These are phyloP conservation scores for Ciconia boyciana DNA, from an alignment of 2,113 vertebrate genomes.

Conservation along the genomic window DNA sequence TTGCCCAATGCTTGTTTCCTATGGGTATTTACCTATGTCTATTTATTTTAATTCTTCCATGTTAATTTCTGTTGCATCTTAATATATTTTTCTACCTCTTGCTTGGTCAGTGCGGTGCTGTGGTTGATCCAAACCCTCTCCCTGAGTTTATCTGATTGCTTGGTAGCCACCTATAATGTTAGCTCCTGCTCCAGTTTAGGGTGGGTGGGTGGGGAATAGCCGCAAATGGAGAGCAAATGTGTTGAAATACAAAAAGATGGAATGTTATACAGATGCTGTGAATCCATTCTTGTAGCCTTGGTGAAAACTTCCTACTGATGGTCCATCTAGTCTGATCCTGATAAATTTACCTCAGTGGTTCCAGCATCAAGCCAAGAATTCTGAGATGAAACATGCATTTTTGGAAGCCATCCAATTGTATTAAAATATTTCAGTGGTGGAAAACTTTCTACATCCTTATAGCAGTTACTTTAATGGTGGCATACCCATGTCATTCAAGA, in stretches of 20 bases:
- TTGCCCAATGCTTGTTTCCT: background rate
- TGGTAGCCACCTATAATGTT: background rate
- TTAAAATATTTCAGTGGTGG: background rate
- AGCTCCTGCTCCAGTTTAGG: background rate
- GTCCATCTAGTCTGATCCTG: background rate
- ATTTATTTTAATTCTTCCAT: background rate
- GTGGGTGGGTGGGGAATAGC: background rate
- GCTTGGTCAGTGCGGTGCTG: background rate
- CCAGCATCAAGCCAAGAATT: background rate
- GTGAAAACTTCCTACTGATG: background rate
- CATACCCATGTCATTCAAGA: background rate
- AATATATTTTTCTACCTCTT: background rate
- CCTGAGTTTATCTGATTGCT: background rate
- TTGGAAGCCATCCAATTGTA: background rate
- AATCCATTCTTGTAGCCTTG: background rate
- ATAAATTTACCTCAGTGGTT: background rate
- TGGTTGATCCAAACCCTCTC: background rate
- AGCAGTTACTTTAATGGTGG: background rate
- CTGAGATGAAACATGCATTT: background rate
- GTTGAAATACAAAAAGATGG: background rate
- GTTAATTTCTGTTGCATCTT: background rate
- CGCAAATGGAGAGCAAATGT: background rate
- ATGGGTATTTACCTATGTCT: background rate
- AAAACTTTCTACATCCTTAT: background rate
- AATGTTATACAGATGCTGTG: background rate